Evolutionary conservation across 2,888 invertebrate genomes (phyloP).

Genomic region (Andrena bucephala): DNA sequence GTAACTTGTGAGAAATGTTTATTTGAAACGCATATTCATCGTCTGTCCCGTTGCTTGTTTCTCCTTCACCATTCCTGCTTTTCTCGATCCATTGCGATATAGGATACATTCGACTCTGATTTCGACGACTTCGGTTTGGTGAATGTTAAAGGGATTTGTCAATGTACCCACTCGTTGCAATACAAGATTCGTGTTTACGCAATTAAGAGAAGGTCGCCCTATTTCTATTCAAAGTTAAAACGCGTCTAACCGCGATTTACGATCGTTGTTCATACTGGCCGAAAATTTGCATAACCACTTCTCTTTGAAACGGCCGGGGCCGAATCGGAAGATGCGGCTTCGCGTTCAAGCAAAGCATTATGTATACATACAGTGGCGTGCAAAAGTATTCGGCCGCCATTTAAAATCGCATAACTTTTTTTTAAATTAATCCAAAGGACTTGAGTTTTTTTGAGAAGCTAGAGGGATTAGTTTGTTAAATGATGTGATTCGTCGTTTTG

Average conservation of each 20-base stretch:
- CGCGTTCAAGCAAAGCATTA: slow-evolving; percentile 25
- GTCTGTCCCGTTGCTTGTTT: neutral
- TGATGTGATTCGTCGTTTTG: no score
- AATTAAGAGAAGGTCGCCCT: no score
- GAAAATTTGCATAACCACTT: slow-evolving; percentile 34
- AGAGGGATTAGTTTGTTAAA: no score
- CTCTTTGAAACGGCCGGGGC: slow-evolving; percentile 5
- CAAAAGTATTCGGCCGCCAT: no score
- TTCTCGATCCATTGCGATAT: no score
- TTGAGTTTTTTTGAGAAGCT: no score
- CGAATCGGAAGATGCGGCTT: slow-evolving; percentile 32
- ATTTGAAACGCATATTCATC: neutral
- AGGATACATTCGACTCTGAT: neutral
- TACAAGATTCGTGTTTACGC: no score
- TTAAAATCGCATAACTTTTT: no score
- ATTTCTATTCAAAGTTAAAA: slow-evolving; percentile 4
- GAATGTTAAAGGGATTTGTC: no score
- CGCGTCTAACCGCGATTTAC: neutral
- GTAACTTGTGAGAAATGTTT: neutral
- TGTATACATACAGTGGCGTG: slow-evolving; percentile 9
- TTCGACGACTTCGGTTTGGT: neutral
- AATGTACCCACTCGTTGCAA: no score
- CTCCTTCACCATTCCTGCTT: neutral
- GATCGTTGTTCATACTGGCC: neutral
- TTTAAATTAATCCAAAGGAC: no score